Base-by-base conservation (phyloP, 2,113 vertebrate species). In the Hyperopisus bebe region DNA sequence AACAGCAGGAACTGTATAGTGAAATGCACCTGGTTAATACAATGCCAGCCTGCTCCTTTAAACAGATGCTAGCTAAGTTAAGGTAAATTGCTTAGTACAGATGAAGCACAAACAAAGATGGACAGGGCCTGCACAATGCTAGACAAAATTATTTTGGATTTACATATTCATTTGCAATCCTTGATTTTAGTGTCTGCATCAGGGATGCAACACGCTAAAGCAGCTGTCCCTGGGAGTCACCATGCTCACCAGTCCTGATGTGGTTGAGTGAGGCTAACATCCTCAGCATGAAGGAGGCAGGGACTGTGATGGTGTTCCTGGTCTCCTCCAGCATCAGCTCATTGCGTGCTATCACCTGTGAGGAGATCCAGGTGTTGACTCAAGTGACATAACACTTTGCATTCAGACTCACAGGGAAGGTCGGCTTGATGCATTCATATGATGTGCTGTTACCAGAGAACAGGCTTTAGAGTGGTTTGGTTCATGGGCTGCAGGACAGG, bases 271-370 rank as follows among this genome's bases (percentile, higher is more conserved):
- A 99, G 51, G 98, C 98, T 94, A 99, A 93, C 98, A 99, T 99
- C 91, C 98, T 94, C 90, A 99, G 94, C 98, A 99, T 99, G 94
- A 99, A 99, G 83, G 98, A 99, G 86, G 98, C 98, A 44, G 98
- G 98, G 90, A 99, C 98, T 24, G 98, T 99, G 91, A 99, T 99
- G 90, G 98, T 99, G 94, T 99, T 99, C 93, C 98, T 97, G 0
- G 98, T 99, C 94, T 99, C 98, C 91, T 99, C 98, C 92, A 99
- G 94, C 98, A 99, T 99, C 92, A 99, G 94, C 92, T 99, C 98
- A 88, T 99, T 99, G 35, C 98, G 97, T 91, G 97, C 97, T 93
- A 99, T 99, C 89, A 99, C 98, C 98, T 99, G 91, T 0, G 91
- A 9, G 83, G 27, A 66, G 90, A 89, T 58, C 89, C 27, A 90